phyloP scores from a whole-genome alignment of 2,113 vertebrate genomes.

The Columba janthina region DNA sequence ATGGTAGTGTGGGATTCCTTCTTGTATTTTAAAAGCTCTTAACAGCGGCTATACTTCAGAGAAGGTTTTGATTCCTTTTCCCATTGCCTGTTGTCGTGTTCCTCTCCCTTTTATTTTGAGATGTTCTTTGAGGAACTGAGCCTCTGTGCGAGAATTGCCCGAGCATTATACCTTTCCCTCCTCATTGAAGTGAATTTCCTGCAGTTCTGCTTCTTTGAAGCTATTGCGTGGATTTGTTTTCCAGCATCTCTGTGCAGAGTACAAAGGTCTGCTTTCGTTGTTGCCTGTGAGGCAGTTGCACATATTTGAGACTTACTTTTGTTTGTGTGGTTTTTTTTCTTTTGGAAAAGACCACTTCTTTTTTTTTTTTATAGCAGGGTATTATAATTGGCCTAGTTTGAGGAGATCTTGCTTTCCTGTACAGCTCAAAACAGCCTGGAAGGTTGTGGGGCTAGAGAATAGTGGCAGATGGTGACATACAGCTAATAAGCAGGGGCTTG shows the following conservation, averaged over 20 bases:
- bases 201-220: constrained; percentile 11
- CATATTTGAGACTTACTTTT: background rate
- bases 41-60: background rate
- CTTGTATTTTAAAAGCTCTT: background rate
- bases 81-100: background rate
- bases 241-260: background rate
- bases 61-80: background rate
- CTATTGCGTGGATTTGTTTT: background rate
- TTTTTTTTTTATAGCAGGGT: background rate
- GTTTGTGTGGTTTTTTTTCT: too few relatives aligned
- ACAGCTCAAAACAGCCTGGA: constrained; percentile 31
- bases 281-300: background rate
- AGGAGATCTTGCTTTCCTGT: constrained; percentile 32
- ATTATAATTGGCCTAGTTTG: constrained; percentile 47
- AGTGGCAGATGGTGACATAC: constrained; percentile 63
- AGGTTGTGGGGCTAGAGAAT: constrained; percentile 30
- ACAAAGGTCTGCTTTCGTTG: constrained; percentile 29
- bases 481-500: constrained; percentile 61
- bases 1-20: background rate
- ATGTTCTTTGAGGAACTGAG: background rate
- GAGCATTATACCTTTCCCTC: background rate
- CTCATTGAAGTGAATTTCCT: background rate
- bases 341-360: background rate
- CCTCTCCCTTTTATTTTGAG: background rate
- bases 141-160: background rate